These are phyloP conservation scores for Stenolophus ochropezus DNA, from an alignment of 2,888 invertebrate genomes.

Conservation along the genomic window DNA sequence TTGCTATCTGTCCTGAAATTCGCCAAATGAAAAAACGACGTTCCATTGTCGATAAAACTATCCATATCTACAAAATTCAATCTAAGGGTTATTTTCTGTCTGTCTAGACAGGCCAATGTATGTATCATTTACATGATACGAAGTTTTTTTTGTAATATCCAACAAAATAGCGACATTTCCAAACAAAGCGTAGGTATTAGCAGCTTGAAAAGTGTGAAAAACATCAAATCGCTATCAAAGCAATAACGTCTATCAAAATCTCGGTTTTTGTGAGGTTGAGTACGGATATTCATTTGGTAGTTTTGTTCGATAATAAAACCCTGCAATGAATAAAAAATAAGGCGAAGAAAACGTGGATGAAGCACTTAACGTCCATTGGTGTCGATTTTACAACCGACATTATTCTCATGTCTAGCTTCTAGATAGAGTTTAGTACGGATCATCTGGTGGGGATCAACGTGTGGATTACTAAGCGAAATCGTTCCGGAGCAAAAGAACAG, in stretches of 20 bases:
- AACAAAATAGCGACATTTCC: background rate
- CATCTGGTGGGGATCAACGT: conserved; percentile 9
- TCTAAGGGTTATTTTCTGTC: no score
- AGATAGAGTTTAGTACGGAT: conserved; percentile 37
- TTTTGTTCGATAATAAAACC: background rate
- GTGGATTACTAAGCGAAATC: conserved; percentile 53
- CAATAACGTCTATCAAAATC: background rate
- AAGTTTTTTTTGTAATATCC: no score
- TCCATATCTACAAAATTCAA: no score
- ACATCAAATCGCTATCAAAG: background rate
- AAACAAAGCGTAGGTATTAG: background rate
- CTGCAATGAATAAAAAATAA: conserved; percentile 27
- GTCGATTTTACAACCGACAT: conserved; percentile 31
- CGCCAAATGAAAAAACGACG: no score
- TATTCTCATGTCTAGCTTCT: conserved; percentile 13
- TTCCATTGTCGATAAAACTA: no score
- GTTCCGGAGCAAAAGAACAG: conserved; percentile 48
- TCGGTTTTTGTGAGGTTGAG: background rate
- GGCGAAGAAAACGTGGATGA: background rate
- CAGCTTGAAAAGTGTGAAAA: background rate
- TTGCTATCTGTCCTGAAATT: no score
- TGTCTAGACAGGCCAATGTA: no score
- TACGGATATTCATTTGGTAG: background rate
- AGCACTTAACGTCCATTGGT: conserved; percentile 8
- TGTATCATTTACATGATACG: no score